Conservation (phyloP, 2,113 vertebrate genomes). For the Periophthalmus modestus region DNA sequence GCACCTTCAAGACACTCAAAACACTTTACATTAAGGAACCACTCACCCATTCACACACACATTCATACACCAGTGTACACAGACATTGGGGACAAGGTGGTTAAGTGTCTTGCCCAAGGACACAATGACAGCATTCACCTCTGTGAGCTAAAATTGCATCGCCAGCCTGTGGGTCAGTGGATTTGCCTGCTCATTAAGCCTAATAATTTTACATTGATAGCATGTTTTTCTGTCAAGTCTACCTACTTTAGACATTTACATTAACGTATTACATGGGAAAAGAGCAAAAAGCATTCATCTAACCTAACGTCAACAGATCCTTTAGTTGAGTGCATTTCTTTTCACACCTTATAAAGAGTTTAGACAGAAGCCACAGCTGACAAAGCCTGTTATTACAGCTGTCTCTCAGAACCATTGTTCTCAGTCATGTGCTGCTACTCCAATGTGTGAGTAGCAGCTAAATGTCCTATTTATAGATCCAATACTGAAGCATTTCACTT, state of each 20-base stretch:
- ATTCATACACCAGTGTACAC: too few species aligned
- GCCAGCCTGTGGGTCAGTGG: too few species aligned
- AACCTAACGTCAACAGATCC: not conserved
- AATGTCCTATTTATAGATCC: not conserved
- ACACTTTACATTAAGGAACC: too few species aligned
- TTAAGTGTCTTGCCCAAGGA: too few species aligned
- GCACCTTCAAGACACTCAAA: too few species aligned
- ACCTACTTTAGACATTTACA: not conserved
- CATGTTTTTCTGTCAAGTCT: not conserved
- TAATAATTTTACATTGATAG: too few species aligned
- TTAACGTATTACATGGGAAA: not conserved
- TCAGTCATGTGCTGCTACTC: not conserved
- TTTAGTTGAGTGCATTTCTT: not conserved
- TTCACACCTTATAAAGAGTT: not conserved
- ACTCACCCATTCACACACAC: too few species aligned
- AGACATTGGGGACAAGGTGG: too few species aligned
- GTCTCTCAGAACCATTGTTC: not conserved
- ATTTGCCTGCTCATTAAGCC: too few species aligned
- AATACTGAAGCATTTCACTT: not conserved
- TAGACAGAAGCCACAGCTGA: not conserved
- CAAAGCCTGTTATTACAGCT: not conserved
- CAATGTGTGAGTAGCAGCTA: not conserved
- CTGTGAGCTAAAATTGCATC: too few species aligned
- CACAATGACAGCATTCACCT: too few species aligned
- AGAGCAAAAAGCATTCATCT: not conserved